phyloP scores from a whole-genome alignment of 2,888 invertebrate species.

The Noctua fimbriata region DNA sequence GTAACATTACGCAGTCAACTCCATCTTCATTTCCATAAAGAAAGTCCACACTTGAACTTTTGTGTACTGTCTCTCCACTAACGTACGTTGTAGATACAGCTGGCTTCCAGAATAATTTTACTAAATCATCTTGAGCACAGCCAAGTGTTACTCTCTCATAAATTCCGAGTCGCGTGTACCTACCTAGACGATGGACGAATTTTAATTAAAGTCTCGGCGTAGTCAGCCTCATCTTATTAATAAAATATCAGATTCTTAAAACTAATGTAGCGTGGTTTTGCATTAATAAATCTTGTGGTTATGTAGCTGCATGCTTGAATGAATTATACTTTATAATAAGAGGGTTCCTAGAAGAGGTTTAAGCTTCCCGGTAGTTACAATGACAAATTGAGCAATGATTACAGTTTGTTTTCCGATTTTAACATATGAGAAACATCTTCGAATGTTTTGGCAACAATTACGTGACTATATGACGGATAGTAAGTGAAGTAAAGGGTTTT shows the following conservation, averaged over 20 bases:
- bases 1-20: conserved; percentile 16
- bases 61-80: conserved; percentile 43
- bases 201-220: conserved; percentile 75
- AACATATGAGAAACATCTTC: conserved; percentile 2
- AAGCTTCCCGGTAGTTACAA: conserved; percentile 19
- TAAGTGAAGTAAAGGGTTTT: no score
- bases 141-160: conserved; percentile 74
- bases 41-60: conserved; percentile 50
- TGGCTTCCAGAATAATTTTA: conserved; percentile 73
- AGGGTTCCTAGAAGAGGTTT: conserved; percentile 32
- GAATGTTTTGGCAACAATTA: not conserved
- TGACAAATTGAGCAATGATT: conserved; percentile 22
- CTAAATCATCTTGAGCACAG: conserved; percentile 72
- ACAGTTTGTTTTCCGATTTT: not conserved
- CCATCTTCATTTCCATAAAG: conserved; percentile 48
- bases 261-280: conserved; percentile 62
- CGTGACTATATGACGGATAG: not conserved
- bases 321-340: conserved; percentile 53
- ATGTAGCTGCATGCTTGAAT: conserved; percentile 39
- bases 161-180: conserved; percentile 68
- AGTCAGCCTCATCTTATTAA: conserved; percentile 66
- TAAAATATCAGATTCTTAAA: conserved; percentile 67
- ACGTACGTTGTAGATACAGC: conserved; percentile 70
- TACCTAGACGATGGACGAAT: conserved; percentile 70
- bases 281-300: conserved; percentile 56